These are phyloP conservation scores for Himantopus leucocephalus DNA, from an alignment of 2,113 vertebrate species.

Conservation along the genomic window DNA sequence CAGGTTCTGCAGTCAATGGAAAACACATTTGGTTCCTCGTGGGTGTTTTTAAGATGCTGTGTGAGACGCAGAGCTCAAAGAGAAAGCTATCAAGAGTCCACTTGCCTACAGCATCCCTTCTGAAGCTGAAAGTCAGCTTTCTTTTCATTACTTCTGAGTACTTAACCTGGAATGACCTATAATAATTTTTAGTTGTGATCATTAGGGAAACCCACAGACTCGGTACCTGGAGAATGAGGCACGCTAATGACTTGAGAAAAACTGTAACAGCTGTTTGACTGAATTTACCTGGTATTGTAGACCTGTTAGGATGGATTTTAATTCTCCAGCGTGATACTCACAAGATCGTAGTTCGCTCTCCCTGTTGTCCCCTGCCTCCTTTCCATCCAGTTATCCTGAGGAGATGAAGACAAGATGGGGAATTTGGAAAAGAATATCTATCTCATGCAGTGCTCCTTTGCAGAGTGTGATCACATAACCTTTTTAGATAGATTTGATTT, in stretches of 20 bases:
- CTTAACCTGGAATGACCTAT: neutral
- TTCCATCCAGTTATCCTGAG: neutral
- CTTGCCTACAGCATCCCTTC: neutral
- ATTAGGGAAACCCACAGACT: neutral
- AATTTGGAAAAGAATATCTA: neutral
- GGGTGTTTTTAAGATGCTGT: neutral
- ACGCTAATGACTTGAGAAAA: neutral
- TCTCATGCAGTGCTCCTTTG: neutral
- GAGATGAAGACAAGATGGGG: neutral
- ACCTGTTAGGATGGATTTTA: neutral
- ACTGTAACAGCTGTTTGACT: neutral
- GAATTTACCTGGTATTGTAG: neutral
- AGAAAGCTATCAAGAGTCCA: neutral
- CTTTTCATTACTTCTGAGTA: neutral
- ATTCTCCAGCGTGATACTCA: neutral
- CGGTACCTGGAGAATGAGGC: neutral
- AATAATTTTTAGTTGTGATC: neutral
- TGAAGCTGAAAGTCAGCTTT: neutral
- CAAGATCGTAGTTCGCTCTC: neutral
- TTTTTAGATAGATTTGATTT: neutral
- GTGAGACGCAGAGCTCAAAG: neutral
- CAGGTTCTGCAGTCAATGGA: neutral
- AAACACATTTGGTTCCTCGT: neutral
- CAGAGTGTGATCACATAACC: neutral
- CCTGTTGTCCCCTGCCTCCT: neutral